These are phyloP conservation scores for Pangasius mekongensis DNA, from an alignment of 2,797 vertebrate species.

Conservation along the genomic window DNA sequence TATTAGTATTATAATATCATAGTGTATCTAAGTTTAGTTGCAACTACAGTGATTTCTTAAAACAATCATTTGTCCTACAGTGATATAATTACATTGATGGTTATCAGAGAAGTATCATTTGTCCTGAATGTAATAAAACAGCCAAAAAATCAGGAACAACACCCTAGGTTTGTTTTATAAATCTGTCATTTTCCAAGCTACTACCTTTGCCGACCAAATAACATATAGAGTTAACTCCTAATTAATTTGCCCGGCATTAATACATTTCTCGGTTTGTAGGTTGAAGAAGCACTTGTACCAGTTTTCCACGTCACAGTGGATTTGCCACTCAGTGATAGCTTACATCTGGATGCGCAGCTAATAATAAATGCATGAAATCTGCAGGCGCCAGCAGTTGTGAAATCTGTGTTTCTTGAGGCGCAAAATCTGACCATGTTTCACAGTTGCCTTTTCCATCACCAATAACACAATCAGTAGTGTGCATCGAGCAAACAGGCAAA, in stretches of 20 bases:
- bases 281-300: conserved; percentile 15
- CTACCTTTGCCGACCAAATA: background rate
- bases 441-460: conserved; percentile 29
- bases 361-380: conserved; percentile 55
- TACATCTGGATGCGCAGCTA: conserved; percentile 35
- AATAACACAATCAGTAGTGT: conserved; percentile 42
- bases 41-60: background rate
- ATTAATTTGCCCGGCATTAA: conserved; percentile 34
- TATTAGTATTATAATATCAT: background rate
- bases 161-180: background rate
- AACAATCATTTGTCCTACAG: background rate
- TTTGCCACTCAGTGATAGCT: conserved; percentile 34
- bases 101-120: background rate
- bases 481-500: conserved; percentile 32
- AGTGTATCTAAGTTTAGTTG: background rate
- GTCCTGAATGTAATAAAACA: background rate
- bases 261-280: conserved; percentile 3
- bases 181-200: too few species aligned
- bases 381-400: conserved; percentile 28
- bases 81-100: background rate
- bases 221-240: conserved; percentile 11
- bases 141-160: too few species aligned
- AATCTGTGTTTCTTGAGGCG: conserved; percentile 42
- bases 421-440: conserved; percentile 48
- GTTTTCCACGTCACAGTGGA: conserved; percentile 17